Conservation (phyloP, 2,888 invertebrate species). For the Lypha dubia region DNA sequence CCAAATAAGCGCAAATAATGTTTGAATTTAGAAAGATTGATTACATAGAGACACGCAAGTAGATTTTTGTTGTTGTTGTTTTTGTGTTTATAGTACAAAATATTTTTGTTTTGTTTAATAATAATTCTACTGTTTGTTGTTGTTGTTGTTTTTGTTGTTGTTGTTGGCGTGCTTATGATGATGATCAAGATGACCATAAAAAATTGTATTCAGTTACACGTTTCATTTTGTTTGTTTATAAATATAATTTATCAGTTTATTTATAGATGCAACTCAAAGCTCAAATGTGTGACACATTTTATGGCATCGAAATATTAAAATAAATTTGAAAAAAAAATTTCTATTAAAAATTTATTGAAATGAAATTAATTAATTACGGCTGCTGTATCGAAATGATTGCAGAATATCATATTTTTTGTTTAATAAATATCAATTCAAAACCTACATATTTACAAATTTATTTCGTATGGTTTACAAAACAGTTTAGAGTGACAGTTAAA, state of each 20-base stretch:
- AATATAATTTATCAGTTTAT: conserved; percentile 54
- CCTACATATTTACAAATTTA: no score
- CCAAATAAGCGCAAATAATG: conserved; percentile 9
- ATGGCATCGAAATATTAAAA: conserved; percentile 27
- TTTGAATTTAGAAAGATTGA: conserved; percentile 52
- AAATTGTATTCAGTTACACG: conserved; percentile 35
- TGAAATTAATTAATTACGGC: background rate
- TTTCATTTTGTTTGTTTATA: conserved; percentile 42
- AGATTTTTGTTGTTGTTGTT: background rate
- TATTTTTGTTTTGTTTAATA: conserved; percentile 21
- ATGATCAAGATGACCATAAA: conserved; percentile 53
- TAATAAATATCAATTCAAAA: background rate
- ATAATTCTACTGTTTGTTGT: conserved; percentile 12
- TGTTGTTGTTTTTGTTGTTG: no score
- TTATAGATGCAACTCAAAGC: conserved; percentile 30
- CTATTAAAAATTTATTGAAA: background rate
- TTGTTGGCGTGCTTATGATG: conserved; percentile 12
- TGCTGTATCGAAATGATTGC: no score
- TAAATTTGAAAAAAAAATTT: conserved; percentile 18
- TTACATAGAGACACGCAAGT: conserved; percentile 41
- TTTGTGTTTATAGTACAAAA: conserved; percentile 11
- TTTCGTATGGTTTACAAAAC: no score
- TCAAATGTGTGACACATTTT: conserved; percentile 40
- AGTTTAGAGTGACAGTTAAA: no score
- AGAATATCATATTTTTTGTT: background rate